phyloP scores from a whole-genome alignment of 1,140 invertebrate genomes.

The Eriocheir sinensis region DNA sequence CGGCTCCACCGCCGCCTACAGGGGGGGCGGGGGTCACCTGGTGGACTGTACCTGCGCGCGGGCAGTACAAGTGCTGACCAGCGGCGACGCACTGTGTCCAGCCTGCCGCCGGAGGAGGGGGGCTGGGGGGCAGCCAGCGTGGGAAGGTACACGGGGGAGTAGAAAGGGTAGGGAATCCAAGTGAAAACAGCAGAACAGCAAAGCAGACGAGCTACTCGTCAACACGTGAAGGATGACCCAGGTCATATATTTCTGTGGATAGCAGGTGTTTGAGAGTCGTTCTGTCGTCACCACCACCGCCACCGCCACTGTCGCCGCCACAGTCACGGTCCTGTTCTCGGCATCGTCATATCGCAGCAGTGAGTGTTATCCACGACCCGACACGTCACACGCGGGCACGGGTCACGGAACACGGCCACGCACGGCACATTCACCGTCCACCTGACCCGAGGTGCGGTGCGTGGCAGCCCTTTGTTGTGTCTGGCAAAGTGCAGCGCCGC shows the following conservation, averaged over 20 bases:
- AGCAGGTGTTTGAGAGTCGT: not conserved
- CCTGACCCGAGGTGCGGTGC: too few species aligned
- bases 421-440: too few species aligned
- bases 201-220: not conserved
- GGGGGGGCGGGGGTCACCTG: not conserved
- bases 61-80: constrained; percentile 20
- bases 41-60: constrained; percentile 18
- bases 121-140: not conserved
- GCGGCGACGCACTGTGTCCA: constrained; percentile 18
- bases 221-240: not conserved
- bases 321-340: not conserved
- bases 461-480: too few species aligned
- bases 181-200: constrained; percentile 23
- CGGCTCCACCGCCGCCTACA: not conserved
- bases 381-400: too few species aligned
- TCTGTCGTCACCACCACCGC: not conserved
- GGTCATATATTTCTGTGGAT: not conserved
- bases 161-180: not conserved
- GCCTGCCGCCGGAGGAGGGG: not conserved
- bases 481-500: too few species aligned
- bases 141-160: not conserved
- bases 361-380: not conserved
- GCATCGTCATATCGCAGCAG: not conserved
- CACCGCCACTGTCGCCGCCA: not conserved
- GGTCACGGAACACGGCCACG: not conserved